A percentile compares a stretch with the other conserved stretches of the same genome.
phyloP scores from a whole-genome alignment of 2,888 invertebrate genomes.

The Physocephala rufipes region DNA sequence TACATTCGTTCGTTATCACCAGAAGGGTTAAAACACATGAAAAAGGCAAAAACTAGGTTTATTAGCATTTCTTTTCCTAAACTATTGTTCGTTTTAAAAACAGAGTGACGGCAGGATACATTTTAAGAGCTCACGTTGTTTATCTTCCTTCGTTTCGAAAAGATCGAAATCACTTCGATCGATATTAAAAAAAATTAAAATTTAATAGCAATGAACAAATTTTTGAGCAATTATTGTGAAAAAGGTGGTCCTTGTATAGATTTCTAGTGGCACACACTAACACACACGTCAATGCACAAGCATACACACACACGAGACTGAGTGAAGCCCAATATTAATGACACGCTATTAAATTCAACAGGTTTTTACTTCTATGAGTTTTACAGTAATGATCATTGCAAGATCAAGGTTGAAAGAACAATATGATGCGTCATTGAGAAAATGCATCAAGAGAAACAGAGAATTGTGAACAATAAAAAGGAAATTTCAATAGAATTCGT shows the following conservation, averaged over 20 bases:
- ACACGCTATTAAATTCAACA: too few species aligned
- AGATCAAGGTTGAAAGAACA: neutral
- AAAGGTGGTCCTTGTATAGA: slow-evolving; percentile 26
- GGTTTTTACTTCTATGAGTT: neutral
- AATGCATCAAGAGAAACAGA: neutral
- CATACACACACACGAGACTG: too few species aligned
- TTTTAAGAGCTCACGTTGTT: slow-evolving; percentile 6
- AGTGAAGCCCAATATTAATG: too few species aligned
- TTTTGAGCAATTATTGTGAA: slow-evolving; percentile 35
- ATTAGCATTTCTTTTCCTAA: slow-evolving; percentile 14
- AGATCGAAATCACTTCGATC: too few species aligned
- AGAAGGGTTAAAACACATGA: too few species aligned
- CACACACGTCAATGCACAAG: too few species aligned
- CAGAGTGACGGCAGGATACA: slow-evolving; percentile 7
- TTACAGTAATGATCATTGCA: neutral
- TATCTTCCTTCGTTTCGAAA: slow-evolving; percentile 3
- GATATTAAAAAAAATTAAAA: slow-evolving; percentile 25
- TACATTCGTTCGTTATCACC: too few species aligned
- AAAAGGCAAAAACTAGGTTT: too few species aligned
- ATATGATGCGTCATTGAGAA: slow-evolving; percentile 21
- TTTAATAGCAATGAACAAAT: slow-evolving; percentile 30
- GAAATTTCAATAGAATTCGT: neutral
- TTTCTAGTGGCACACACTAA: neutral
- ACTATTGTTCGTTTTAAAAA: neutral
- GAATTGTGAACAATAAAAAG: neutral